Evolutionary conservation across 2,797 vertebrate genomes (phyloP), one percentile per base, ranked within the genome.

Genomic region (Pangasius djambal): DNA sequence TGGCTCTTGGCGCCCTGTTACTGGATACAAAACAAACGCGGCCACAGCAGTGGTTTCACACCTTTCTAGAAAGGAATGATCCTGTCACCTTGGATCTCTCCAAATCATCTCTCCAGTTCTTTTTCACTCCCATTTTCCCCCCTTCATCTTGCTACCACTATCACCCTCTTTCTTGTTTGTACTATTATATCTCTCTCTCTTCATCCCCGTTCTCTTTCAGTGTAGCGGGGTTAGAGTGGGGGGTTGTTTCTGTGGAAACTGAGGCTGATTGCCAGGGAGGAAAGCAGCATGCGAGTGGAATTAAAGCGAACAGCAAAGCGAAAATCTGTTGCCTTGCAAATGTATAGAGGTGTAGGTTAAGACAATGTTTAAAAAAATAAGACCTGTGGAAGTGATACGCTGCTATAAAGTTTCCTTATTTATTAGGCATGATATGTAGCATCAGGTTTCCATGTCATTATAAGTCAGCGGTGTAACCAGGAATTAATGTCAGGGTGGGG

Each of bases 191-290:
- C 31, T 85, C 18, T 57, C 20, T 84, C 34, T 52, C 61, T 70
- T 86, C 48, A 65, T 85, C 44, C 10, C 20, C 25, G 16, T 55
- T 25, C 18, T 48, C 37, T 22, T n/a, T 69, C 31, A 69, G 15
- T 69, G 83, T 67, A 67, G 40, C 44, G 10, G 63, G 83, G 44
- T 20, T 50, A 34, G 44, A 50, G 16, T 20, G 22, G 22, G 81
- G 59, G 57, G 37, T 83, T 87, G 94, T 96, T 95, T 93, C 95
- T 92, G 95, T 96, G 94, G 95, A 94, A 96, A 96, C 94, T 90
- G 88, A 65, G 61, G 87, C 94, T 95, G 92, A 95, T 94, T 93
- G 89, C 92, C 91, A 93, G 89, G 63, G 89, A 90, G 88, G 85
- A 88, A 89, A 82, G 91, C 70, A 79, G 83, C 86, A 84, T 85